Evolutionary conservation across 2,113 vertebrate species (phyloP).

Genomic region (Todiramphus chloris): DNA sequence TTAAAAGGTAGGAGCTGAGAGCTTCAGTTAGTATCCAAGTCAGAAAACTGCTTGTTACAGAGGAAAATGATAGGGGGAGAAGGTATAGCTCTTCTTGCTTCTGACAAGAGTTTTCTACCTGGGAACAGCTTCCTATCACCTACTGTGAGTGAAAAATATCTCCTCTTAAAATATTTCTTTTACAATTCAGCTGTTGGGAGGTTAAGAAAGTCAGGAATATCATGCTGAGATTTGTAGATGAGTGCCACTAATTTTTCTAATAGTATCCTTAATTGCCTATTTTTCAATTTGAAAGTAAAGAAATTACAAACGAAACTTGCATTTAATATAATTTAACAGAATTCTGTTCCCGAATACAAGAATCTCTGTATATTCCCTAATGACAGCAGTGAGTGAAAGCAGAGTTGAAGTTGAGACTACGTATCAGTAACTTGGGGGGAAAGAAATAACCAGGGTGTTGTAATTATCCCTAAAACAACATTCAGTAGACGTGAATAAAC

Average conservation of each 20-base stretch:
- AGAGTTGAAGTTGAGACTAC: not conserved
- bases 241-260: not conserved
- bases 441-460: not conserved
- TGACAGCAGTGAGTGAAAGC: not conserved
- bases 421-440: not conserved
- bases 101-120: not conserved
- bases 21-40: not conserved
- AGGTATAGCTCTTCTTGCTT: not conserved
- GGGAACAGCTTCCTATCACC: not conserved
- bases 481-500: not conserved
- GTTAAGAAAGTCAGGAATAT: not conserved
- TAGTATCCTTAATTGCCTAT: not conserved
- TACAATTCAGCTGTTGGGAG: not conserved
- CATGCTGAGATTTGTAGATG: not conserved
- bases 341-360: not conserved
- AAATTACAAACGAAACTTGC: not conserved
- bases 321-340: not conserved
- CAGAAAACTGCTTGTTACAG: not conserved
- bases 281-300: constrained; percentile 17
- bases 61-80: not conserved
- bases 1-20: not conserved
- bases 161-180: not conserved
- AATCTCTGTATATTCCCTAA: not conserved
- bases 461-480: not conserved
- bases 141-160: not conserved